These are phyloP conservation scores for Cerastis rubricosa DNA, from an alignment of 2,888 invertebrate species.

Conservation along the genomic window DNA sequence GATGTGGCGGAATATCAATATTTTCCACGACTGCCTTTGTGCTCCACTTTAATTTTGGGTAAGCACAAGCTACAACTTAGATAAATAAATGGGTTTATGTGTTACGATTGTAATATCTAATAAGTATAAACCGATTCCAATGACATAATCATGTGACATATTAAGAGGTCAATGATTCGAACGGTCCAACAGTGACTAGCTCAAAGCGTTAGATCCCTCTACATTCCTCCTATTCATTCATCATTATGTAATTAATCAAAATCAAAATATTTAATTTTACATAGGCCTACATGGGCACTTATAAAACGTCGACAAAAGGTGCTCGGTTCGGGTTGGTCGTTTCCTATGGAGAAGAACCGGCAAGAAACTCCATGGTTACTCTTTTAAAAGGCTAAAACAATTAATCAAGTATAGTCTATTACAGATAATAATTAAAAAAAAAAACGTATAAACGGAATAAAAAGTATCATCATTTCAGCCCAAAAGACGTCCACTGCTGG, in stretches of 20 bases:
- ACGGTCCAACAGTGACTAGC: not conserved
- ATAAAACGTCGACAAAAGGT: no score
- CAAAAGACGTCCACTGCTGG: no score
- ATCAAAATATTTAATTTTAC: no score
- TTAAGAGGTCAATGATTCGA: not conserved
- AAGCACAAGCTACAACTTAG: not conserved
- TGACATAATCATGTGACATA: not conserved
- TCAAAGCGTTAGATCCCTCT: not conserved
- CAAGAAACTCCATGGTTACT: no score
- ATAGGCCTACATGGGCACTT: no score
- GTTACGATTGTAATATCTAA: not conserved
- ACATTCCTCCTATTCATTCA: no score
- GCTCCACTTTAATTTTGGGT: not conserved
- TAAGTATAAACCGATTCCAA: not conserved
- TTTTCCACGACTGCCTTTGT: constrained; percentile 10
- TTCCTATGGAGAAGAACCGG: no score
- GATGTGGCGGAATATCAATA: constrained; percentile 30
- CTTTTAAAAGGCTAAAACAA: no score
- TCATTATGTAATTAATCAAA: no score
- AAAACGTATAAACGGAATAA: not conserved
- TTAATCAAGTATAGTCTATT: not conserved
- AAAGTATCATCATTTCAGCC: no score
- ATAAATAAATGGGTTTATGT: not conserved
- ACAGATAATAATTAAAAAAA: not conserved
- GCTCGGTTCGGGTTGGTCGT: no score